These are phyloP conservation scores for Latrodectus elegans DNA, from an alignment of 2,888 invertebrate genomes.

Conservation along the genomic window DNA sequence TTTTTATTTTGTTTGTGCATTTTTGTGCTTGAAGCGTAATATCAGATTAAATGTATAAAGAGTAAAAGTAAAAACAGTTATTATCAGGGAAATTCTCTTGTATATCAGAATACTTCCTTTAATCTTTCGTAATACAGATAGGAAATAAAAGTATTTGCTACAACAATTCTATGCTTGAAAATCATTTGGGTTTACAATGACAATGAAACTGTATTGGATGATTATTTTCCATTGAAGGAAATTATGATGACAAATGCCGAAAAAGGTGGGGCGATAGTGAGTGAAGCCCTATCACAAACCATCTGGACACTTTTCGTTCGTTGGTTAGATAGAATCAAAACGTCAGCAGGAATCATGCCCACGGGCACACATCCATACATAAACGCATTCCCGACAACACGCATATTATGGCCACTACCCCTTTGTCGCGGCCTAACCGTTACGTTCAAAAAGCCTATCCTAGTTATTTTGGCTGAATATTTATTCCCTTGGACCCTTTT, in stretches of 20 bases:
- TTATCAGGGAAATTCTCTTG: too few relatives aligned
- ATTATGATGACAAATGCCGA: constrained; percentile 4
- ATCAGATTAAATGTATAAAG: too few relatives aligned
- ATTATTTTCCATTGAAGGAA: too few relatives aligned
- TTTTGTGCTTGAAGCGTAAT: too few relatives aligned
- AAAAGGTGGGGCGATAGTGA: constrained; percentile 3
- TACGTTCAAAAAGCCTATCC: constrained; percentile 66
- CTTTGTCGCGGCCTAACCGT: constrained; percentile 66
- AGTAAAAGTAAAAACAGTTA: too few relatives aligned
- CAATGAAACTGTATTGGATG: too few relatives aligned
- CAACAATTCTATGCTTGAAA: too few relatives aligned
- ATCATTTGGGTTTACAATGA: too few relatives aligned
- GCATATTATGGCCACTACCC: constrained; percentile 60
- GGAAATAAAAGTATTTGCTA: too few relatives aligned
- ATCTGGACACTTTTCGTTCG: constrained; percentile 67
- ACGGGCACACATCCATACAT: constrained; percentile 52
- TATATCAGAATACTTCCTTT: too few relatives aligned
- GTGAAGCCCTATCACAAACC: constrained; percentile 53
- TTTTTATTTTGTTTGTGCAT: too few relatives aligned
- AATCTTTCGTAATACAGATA: too few relatives aligned
- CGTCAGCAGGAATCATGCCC: constrained; percentile 68
- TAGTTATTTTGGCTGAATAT: constrained; percentile 63
- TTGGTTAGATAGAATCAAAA: constrained; percentile 64
- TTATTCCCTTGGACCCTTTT: constrained; percentile 65
- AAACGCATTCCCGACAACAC: constrained; percentile 54